Conservation (phyloP, 2,797 vertebrate species). For the Scarus forsteni region DNA sequence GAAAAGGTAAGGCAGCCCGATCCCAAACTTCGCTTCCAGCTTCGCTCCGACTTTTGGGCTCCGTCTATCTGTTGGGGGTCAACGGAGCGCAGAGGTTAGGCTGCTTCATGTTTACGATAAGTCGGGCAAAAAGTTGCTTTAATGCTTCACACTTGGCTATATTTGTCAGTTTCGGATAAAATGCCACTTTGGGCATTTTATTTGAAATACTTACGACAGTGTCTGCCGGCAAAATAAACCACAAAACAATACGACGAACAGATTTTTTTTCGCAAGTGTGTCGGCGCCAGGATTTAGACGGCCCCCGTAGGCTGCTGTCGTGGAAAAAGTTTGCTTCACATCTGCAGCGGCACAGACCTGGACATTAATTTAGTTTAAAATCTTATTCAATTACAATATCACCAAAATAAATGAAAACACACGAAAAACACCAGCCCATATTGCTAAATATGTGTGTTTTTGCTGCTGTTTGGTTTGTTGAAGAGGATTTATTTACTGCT, state of each 20-base stretch:
- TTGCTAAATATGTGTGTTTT: accelerated
- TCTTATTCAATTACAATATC: accelerated
- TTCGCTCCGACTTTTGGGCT: slow-evolving; percentile 41
- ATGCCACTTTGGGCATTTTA: neutral
- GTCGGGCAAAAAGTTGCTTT: neutral
- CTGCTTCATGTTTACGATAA: slow-evolving; percentile 7
- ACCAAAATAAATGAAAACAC: accelerated
- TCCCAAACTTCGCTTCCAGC: slow-evolving; percentile 41
- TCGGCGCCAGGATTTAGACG: slow-evolving; percentile 59
- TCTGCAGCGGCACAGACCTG: neutral
- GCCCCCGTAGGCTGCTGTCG: slow-evolving; percentile 45
- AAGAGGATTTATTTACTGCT: neutral
- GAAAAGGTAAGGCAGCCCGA: slow-evolving; percentile 43
- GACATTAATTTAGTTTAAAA: neutral
- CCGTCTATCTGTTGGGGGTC: slow-evolving; percentile 49
- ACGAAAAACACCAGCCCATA: accelerated
- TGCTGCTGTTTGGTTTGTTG: accelerated
- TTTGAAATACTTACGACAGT: accelerated
- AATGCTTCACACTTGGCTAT: neutral
- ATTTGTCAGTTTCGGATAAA: accelerated
- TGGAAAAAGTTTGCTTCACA: slow-evolving; percentile 50
- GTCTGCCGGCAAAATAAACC: accelerated
- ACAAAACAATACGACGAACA: neutral
- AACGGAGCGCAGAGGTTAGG: neutral
- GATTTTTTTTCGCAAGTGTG: slow-evolving; percentile 38